Conservation (phyloP, 2,888 invertebrate genomes). For the Muscina levida region DNA sequence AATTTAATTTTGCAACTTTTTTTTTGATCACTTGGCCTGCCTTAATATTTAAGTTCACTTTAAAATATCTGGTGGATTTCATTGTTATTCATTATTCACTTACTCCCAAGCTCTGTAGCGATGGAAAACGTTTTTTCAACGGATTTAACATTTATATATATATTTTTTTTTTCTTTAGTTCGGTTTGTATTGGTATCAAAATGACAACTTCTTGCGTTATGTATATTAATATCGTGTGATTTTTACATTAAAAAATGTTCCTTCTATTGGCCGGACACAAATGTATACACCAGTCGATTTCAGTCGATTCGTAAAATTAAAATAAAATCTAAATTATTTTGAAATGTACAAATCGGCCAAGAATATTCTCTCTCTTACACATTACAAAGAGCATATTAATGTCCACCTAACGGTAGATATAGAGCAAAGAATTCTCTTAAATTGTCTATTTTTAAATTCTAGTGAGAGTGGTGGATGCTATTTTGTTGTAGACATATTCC, state of each 20-base stretch:
- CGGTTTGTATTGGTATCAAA: conserved; percentile 1
- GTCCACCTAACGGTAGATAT: background rate
- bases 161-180: conserved; percentile 25
- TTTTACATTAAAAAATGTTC: conserved; percentile 40
- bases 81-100: conserved; percentile 71
- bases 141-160: conserved; percentile 72
- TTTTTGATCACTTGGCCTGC: background rate
- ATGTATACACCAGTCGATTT: conserved; percentile 49
- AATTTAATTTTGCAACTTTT: background rate
- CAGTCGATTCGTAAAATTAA: conserved; percentile 39
- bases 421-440: conserved; percentile 26
- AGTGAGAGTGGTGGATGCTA: conserved; percentile 18
- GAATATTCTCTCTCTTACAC: conserved; percentile 47
- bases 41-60: background rate
- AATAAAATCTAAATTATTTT: conserved; percentile 27
- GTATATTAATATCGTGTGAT: background rate
- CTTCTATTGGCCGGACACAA: conserved; percentile 42
- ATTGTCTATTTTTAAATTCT: conserved; percentile 36
- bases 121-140: conserved; percentile 81
- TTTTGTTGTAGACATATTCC: background rate
- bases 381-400: conserved; percentile 20
- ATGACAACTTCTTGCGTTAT: conserved; percentile 27
- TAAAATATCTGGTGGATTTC: background rate
- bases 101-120: conserved; percentile 81
- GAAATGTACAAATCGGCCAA: conserved; percentile 15